Percentiles rank a stretch among this genome's conserved stretches.
Evolutionary conservation across 2,888 invertebrate species (phyloP).

Genomic region (Trissolcus japonicus): DNA sequence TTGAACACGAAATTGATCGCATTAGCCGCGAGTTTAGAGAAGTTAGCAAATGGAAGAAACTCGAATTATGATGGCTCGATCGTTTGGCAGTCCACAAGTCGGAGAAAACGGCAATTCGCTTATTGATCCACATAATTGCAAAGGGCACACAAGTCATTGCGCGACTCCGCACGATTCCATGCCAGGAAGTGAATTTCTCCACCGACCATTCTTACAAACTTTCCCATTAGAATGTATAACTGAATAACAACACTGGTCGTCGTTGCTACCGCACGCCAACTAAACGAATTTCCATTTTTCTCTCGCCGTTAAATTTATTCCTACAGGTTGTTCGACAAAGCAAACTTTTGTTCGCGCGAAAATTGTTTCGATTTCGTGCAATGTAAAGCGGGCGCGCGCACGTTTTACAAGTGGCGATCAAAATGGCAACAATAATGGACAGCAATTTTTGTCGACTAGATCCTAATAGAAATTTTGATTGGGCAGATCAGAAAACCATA

Average conservation of each 20-base stretch:
- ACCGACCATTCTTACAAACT: constrained; percentile 9
- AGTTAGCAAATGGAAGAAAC: too few species aligned
- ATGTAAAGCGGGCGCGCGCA: too few species aligned
- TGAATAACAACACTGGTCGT: constrained; percentile 3
- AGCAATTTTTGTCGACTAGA: too few species aligned
- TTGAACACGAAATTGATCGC: constrained; percentile 24
- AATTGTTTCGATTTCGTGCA: constrained; percentile 4
- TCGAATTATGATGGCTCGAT: constrained; percentile 2
- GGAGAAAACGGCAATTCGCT: not conserved
- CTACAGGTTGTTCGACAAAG: constrained; percentile 9
- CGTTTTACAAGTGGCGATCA: too few species aligned
- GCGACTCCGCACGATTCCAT: not conserved
- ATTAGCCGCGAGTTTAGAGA: constrained; percentile 1
- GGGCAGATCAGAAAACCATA: too few species aligned
- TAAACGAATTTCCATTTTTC: not conserved
- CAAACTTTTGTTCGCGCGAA: not conserved
- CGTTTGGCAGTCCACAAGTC: not conserved
- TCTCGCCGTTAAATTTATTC: not conserved
- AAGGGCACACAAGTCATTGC: not conserved
- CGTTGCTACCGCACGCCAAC: not conserved
- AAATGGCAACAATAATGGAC: too few species aligned
- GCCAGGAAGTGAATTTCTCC: constrained; percentile 4
- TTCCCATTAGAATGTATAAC: constrained; percentile 7
- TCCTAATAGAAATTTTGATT: too few species aligned
- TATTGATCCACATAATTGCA: constrained; percentile 3